Percentiles rank a stretch among this genome's conserved stretches.
phyloP scores from a whole-genome alignment of 2,113 vertebrate genomes.

The Tachysurus vachellii region DNA sequence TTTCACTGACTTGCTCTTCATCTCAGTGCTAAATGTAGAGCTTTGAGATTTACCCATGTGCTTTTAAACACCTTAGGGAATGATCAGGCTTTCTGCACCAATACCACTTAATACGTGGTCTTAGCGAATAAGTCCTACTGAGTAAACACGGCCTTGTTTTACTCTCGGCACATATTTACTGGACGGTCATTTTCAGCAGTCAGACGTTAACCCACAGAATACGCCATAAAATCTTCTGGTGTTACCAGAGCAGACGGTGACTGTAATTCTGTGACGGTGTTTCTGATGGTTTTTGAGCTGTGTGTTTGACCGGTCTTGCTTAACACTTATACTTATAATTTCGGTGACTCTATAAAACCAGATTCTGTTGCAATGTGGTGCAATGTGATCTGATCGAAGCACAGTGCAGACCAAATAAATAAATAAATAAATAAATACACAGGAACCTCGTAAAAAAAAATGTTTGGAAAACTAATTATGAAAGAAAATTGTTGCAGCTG shows the following conservation, averaged over 20 bases:
- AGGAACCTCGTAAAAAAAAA: background rate
- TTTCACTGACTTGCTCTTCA: background rate
- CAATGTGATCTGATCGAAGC: background rate
- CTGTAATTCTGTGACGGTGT: no score
- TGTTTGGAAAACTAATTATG: background rate
- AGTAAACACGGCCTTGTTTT: slow-evolving; percentile 22
- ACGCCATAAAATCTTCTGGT: background rate
- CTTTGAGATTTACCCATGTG: background rate
- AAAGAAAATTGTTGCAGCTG: background rate
- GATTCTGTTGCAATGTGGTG: background rate
- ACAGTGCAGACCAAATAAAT: background rate
- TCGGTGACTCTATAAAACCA: background rate
- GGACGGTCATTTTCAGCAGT: background rate
- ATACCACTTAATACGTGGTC: background rate
- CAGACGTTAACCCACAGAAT: background rate
- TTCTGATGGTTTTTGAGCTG: no score
- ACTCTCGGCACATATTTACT: background rate
- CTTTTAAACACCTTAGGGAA: background rate
- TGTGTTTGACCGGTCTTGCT: background rate
- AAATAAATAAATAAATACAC: background rate
- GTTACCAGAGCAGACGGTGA: background rate
- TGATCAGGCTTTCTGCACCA: background rate
- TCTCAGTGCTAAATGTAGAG: background rate
- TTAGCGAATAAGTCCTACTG: background rate
- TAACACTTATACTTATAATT: background rate